Evolutionary conservation across 2,888 invertebrate genomes (phyloP).

Genomic region (Torymus aiolomorphi): DNA sequence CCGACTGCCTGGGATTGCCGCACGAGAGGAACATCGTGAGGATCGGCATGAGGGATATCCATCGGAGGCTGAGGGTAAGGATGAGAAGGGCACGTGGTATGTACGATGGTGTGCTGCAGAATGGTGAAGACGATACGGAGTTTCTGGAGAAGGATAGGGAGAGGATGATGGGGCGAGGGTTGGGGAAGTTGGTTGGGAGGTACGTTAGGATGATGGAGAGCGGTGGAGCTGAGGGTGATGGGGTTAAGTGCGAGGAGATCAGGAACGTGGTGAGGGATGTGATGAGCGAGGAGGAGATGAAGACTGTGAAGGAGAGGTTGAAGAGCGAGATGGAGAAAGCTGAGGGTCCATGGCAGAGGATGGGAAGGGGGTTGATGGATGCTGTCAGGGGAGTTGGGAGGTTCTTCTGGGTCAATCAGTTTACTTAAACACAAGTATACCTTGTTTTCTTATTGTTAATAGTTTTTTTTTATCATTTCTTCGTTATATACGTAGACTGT

Average conservation of each 20-base stretch:
- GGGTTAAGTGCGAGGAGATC: not conserved
- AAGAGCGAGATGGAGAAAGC: too few relatives aligned
- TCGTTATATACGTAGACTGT: too few relatives aligned
- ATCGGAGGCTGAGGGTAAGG: slow-evolving; percentile 87
- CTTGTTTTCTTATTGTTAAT: too few relatives aligned
- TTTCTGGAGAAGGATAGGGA: not conserved
- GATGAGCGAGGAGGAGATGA: not conserved
- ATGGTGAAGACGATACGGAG: slow-evolving; percentile 4
- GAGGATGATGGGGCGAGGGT: not conserved
- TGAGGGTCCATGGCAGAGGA: too few relatives aligned
- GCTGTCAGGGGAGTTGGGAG: too few relatives aligned
- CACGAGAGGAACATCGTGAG: slow-evolving; percentile 84
- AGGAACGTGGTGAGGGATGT: not conserved
- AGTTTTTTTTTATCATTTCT: too few relatives aligned
- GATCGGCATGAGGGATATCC: slow-evolving; percentile 89
- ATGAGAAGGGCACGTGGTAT: not conserved
- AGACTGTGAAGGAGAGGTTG: not conserved
- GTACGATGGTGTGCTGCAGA: not conserved
- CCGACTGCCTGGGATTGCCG: slow-evolving; percentile 83
- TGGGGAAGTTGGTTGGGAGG: not conserved
- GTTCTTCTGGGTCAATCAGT: too few relatives aligned
- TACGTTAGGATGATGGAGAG: not conserved
- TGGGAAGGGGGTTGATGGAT: too few relatives aligned
- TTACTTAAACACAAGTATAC: too few relatives aligned
- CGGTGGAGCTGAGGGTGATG: not conserved